These are phyloP conservation scores for Chlorops oryzae DNA, from an alignment of 1,140 invertebrate genomes.

Conservation along the genomic window DNA sequence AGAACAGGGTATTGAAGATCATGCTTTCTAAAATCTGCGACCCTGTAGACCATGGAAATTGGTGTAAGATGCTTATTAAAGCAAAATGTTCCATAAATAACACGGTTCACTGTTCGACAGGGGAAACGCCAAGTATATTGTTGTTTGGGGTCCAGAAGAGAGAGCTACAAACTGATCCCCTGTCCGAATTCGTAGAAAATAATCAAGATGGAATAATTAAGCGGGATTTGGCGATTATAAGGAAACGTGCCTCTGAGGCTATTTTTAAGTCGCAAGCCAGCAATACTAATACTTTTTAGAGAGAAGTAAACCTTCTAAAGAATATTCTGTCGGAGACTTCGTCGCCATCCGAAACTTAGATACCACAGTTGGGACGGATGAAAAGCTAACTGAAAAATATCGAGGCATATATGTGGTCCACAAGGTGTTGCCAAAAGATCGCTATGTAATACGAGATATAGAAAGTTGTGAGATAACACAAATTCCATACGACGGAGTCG, in stretches of 20 bases:
- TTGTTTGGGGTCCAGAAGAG: conserved; percentile 6
- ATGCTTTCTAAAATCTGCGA: no score
- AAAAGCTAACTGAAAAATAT: conserved; percentile 6
- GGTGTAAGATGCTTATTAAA: conserved; percentile 3
- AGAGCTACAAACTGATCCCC: neutral
- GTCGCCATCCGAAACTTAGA: conserved; percentile 3
- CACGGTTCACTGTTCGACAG: neutral
- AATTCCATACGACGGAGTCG: no score
- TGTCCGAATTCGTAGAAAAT: conserved; percentile 2
- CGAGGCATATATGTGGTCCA: neutral
- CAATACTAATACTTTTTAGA: no score
- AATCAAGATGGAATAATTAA: no score
- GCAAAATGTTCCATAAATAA: conserved; percentile 9
- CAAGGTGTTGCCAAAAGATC: conserved; percentile 1
- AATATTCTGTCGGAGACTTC: conserved; percentile 1
- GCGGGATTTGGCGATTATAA: no score
- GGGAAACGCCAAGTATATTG: conserved; percentile 1
- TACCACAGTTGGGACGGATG: conserved; percentile 1
- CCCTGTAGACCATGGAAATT: no score
- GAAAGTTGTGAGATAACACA: conserved; percentile 5
- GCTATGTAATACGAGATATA: conserved; percentile 1
- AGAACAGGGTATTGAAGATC: neutral
- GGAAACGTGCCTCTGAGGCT: no score
- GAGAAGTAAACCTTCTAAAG: neutral
- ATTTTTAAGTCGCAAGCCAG: no score